Evolutionary conservation across 2,888 invertebrate genomes (phyloP), one percentile per base, ranked within the genome.

Genomic region (Zaprionus bogoriensis): DNA sequence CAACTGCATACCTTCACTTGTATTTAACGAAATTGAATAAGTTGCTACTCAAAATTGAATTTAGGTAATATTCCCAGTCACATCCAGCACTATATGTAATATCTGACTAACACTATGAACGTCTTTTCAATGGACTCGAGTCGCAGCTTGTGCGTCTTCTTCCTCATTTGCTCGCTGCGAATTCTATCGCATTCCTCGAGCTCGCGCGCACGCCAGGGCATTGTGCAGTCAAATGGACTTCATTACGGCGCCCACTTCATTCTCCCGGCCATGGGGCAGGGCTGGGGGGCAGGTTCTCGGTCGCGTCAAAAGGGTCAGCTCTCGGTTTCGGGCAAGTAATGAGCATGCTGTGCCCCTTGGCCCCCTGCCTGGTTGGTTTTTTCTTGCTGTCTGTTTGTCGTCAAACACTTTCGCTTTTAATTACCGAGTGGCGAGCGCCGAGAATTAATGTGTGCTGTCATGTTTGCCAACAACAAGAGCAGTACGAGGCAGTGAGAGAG

Each of bases 341-440:
- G 48, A 19, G 39, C 50, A 48, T 47, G 27, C 30, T 57, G 22
- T 20, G 4, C 53, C 28, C 50, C 42, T 48, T 9, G 30, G 2
- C 36, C 4, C 14, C 1, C 7, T 32, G 25, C 14, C 23, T 46
- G 36, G 48, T 14, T 32, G n/a, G 28, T 52, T 28, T 48, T 14
- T 19, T 44, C 4, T 36, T 5, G 12, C 19, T 10, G 28, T 28
- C 17, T 12, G 52, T 38, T 64, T 42, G 68, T 62, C 67, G 74
- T 67, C 75, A 83, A 86, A 87, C 76, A 83, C 82, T 83, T 87
- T 83, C 76, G 66, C 87, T 87, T 83, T 83, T 83, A 83, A 83
- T 83, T 83, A 83, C 70, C 62, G 71, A 60, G 52, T 53, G 38
- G 51, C 74, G 63, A 61, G 81, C 55, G 64, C 66, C 52, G 41